Evolutionary conservation across 2,888 invertebrate species (phyloP), one percentile per base, ranked within the genome.

Genomic region (Amiota communis): DNA sequence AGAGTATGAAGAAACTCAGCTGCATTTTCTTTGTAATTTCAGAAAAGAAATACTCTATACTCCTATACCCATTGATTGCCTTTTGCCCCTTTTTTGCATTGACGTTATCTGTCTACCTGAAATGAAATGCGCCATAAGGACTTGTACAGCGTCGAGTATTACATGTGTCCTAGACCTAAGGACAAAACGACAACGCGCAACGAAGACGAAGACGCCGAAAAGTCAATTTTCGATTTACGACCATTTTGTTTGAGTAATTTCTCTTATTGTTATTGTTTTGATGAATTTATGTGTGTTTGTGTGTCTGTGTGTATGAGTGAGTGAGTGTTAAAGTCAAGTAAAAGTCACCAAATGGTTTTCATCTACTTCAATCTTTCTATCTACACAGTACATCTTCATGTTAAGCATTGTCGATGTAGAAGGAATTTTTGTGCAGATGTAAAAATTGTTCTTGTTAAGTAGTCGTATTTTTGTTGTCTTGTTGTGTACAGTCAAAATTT

Each of bases 211-310:
- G 36, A 36, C 86, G 87, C 85, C 86, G 85, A 86, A 84, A 87
- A 87, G 87, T 87, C 87, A 87, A 85, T 80, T 86, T 83, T 85
- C 87, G 86, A 87, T 87, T 87, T 87, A 87, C 85, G 86, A 87
- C 86, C 87, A 86, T 87, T 87, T 87, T 86, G 84, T 85, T 86
- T 87, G 87, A 87, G 80, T 86, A 81, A 87, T 86, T 87, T 80
- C 78, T 80, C 74, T 73, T n/a, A 36, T 36, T 12, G 13, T 12
- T 12, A 20, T 20, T 73, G 48, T 63, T 59, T 68, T 68, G 67
- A 65, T 68, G 63, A 63, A 8, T 23, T 63, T 11, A 36, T 36
- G 53, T n/a, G 8, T 63, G 67, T 72, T 68, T 12, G 8, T 47
- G 64, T 17, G 17, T 23, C 13, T 47, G 47, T 63, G 36, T 12